These are phyloP conservation scores for Chloebia gouldiae DNA, from an alignment of 2,113 vertebrate genomes.

Conservation along the genomic window DNA sequence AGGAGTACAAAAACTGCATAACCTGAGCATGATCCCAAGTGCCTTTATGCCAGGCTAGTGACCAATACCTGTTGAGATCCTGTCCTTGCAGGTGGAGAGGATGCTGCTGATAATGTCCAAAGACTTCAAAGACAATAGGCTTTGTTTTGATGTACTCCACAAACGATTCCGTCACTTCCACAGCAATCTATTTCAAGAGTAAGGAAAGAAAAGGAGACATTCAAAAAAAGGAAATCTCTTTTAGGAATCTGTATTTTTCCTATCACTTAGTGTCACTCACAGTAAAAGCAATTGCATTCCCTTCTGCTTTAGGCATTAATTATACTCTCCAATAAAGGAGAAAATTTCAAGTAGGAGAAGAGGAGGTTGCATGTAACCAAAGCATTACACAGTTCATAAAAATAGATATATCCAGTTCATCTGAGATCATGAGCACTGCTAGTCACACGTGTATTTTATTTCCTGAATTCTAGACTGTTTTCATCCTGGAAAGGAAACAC, in stretches of 20 bases:
- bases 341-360: not conserved
- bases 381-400: not conserved
- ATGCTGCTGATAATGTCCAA: constrained; percentile 97
- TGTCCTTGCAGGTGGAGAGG: constrained; percentile 89
- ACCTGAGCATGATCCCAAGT: not conserved
- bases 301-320: not conserved
- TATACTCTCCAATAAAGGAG: not conserved
- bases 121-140: constrained; percentile 97
- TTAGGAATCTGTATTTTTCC: not conserved
- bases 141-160: constrained; percentile 95
- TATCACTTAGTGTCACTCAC: not conserved
- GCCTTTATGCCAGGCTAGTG: not conserved
- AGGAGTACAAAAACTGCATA: not conserved
- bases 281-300: not conserved
- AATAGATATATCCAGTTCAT: not conserved
- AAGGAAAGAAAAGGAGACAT: not conserved
- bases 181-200: constrained; percentile 82
- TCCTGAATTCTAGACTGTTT: not conserved
- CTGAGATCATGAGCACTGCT: not conserved
- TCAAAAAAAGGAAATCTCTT: not conserved
- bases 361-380: not conserved
- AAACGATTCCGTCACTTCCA: constrained; percentile 96
- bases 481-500: not conserved
- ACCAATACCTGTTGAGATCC: constrained; percentile 85
- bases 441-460: not conserved